Evolutionary conservation across 2,888 invertebrate genomes (phyloP), one percentile per base, ranked within the genome.

Genomic region (Drosophila lutescens): DNA sequence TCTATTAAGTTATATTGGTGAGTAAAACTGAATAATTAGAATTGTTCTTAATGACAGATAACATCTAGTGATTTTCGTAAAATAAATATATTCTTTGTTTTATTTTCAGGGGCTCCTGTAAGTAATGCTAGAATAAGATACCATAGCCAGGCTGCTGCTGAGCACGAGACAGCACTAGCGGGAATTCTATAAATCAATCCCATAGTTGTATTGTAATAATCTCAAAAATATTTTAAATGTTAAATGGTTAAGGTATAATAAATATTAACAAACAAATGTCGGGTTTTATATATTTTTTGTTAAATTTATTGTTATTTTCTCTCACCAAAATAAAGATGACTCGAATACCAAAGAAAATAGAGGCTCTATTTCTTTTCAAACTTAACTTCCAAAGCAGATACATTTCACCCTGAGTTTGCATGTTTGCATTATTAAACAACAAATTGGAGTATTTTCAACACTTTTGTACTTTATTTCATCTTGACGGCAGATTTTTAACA

Each of bases 1-100:
- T 70, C 94, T 99, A 89, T 95, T 99, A 85, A 98, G 98, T 93
- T 98, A 98, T 94, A 96, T 98, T 91, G 99, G 99, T 97, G 78
- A 91, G 92, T 90, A 63, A 44, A 13, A 2, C 30, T 9, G 1
- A 13, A 12, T 20, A 1, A 12, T 43, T 3, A 20, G 0, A 20
- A 20, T 20, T 20, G 20, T 20, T 20, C 20, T n/a, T n/a, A n/a
- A n/a, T n/a, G n/a, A n/a, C n/a, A n/a, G n/a, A n/a, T n/a, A n/a
- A 9, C 4, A 26, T 26, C 26, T 17, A 13, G 2, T 1, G 1
- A 13, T 4, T 9, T 15, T 10, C 15, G 4, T 15, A 30, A 41
- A 41, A 6, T 13, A 12, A 12, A 7, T 23, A 20, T 20, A 10
- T 20, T 6, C 10, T 15, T 10, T 23, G 2, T 2, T 10, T 5